A percentile compares a stretch with the other conserved stretches of the same genome.
These are phyloP conservation scores for Platalea minor DNA, from an alignment of 2,797 vertebrate genomes.

Conservation along the genomic window DNA sequence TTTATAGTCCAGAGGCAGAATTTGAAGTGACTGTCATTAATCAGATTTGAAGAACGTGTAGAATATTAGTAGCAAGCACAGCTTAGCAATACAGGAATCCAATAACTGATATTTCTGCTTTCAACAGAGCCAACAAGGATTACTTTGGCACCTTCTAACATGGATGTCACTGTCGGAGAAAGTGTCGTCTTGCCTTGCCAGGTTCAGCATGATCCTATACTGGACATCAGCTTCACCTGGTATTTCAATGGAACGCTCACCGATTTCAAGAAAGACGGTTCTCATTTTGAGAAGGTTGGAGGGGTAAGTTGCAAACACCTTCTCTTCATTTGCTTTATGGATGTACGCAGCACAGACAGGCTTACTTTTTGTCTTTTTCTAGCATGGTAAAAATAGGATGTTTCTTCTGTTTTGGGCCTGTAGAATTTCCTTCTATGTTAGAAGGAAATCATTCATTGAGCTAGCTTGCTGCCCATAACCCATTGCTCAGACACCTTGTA, in stretches of 20 bases:
- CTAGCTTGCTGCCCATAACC: not conserved
- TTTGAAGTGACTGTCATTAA: not conserved
- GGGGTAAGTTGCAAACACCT: constrained; percentile 83
- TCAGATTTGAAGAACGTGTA: not conserved
- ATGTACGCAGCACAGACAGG: not conserved
- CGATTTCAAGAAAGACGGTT: constrained; percentile 84
- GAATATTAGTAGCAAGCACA: not conserved
- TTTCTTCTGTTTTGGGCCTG: not conserved
- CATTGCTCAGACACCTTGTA: not conserved
- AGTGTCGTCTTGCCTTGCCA: constrained; percentile 93
- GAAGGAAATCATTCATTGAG: not conserved
- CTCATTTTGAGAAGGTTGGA: constrained; percentile 92
- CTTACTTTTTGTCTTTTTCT: not conserved
- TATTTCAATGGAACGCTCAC: constrained; percentile 90
- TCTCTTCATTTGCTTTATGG: not conserved
- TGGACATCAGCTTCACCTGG: constrained; percentile 92
- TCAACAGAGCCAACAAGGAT: constrained; percentile 90
- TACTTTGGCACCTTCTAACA: constrained; percentile 88
- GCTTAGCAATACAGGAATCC: not conserved
- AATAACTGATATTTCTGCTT: not conserved
- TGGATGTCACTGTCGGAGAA: constrained; percentile 94
- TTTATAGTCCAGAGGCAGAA: not conserved
- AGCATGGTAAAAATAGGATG: not conserved
- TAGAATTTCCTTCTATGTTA: not conserved
- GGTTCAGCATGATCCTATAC: constrained; percentile 87